Base-by-base conservation (phyloP, 2,888 invertebrate genomes). In the Ormyrus rosae region DNA sequence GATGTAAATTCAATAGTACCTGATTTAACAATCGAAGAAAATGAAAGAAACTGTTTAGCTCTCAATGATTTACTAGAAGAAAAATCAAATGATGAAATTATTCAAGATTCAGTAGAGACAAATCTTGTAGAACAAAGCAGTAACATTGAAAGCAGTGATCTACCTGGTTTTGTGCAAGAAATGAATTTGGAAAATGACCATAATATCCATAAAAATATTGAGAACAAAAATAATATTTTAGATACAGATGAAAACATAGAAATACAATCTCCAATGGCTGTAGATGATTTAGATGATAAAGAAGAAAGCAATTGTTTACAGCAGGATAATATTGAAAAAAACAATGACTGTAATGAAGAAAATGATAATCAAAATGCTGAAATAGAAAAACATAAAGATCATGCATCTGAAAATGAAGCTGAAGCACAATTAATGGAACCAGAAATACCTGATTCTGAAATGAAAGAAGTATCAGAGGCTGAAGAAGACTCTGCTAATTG, bases 21-120 rank as follows among this genome's bases (percentile, higher is more conserved):
- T 70, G 48, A 58, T 58, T 46, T 48, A 58, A 9, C 48, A 58
- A 58, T 7, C 48, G 48, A 69, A 69, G 13, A 5, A 10, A 67
- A 6, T 69, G 79, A 76, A 77, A 50, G 34, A 64, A 63, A 10
- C 10, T 45, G 51, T 80, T n/a, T 48, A 56, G 13, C n/a, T 55
- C 5, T 64, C 56, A 2, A 65, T 48, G 58, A 61, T 50, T 45
- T 34, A 61, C 6, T 61, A 13, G 10, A 50, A 50, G 19, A 63
- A 68, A 56, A 55, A 48, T 7, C 34, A 65, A 45, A 69, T 65
- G 13, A 6, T 48, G 5, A 53, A 77, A 69, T 11, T 19, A 55
- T 2, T 51, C 45, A 69, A 64, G 70, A 58, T 50, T 19, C 34
- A n/a, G 7, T 48, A 11, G 1, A 19, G 5, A 3, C 67, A n/a